Conservation (phyloP, 2,113 vertebrate genomes). For the Tichodroma muraria region DNA sequence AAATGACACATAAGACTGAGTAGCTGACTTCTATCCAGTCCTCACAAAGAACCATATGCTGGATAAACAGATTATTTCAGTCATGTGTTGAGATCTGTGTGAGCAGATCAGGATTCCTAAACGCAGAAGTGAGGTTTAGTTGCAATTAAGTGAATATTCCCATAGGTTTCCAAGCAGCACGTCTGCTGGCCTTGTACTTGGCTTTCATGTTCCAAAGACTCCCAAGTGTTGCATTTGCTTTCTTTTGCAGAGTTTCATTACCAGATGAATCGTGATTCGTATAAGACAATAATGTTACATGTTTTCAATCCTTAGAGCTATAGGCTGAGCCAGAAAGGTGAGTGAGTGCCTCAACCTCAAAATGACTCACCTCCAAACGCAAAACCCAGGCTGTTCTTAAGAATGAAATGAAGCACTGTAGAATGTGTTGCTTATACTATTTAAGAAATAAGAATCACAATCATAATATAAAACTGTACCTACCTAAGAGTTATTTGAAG, state of each 20-base stretch:
- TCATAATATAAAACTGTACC: background rate
- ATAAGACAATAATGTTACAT: background rate
- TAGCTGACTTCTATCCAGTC: background rate
- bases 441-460: background rate
- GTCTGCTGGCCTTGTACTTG: background rate
- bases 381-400: background rate
- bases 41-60: constrained; percentile 6
- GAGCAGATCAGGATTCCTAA: constrained; percentile 34
- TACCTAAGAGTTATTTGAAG: background rate
- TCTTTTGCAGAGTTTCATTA: background rate
- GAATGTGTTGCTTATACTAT: background rate
- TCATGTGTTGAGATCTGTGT: constrained; percentile 11
- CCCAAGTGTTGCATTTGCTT: background rate
- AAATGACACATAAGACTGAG: background rate
- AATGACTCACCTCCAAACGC: background rate
- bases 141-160: background rate
- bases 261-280: background rate
- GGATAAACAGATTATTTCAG: constrained; percentile 43
- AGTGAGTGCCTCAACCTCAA: background rate
- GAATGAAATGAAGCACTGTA: background rate
- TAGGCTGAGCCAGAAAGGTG: background rate
- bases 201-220: background rate
- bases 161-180: background rate
- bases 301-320: background rate
- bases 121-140: background rate